These are phyloP conservation scores for Hydrolagus affinis DNA, from an alignment of 2,113 vertebrate genomes.

Conservation along the genomic window DNA sequence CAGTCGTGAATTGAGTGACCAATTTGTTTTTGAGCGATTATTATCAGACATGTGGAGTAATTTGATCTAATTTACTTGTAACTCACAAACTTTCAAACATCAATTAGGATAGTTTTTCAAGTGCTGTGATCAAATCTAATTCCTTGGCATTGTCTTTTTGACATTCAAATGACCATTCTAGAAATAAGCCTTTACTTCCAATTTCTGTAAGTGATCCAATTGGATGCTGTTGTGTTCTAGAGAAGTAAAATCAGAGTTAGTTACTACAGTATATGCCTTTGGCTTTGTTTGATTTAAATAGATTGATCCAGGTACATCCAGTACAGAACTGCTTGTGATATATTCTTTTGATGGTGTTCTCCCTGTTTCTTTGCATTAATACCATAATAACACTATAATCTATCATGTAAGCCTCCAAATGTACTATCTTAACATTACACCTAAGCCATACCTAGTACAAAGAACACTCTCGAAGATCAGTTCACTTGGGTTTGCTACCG, in stretches of 20 bases:
- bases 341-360: too few species aligned
- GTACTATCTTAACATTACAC: too few species aligned
- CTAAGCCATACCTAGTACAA: too few species aligned
- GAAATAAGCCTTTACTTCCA: background rate
- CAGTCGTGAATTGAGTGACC: too few species aligned
- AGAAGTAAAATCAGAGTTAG: background rate
- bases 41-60: too few species aligned
- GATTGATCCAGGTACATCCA: background rate
- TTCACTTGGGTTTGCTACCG: too few species aligned
- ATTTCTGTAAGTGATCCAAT: background rate
- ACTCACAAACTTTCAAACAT: slow-evolving; percentile 3
- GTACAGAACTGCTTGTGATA: too few species aligned
- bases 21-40: too few species aligned
- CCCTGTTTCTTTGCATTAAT: too few species aligned
- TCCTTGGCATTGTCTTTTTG: background rate
- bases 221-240: background rate
- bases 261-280: background rate
- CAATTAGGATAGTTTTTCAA: slow-evolving; percentile 23
- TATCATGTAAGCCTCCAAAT: too few species aligned
- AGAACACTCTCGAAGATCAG: too few species aligned
- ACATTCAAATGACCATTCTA: background rate
- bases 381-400: too few species aligned
- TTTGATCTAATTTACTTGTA: background rate
- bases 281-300: background rate
- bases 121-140: background rate